Evolutionary conservation across 2,113 vertebrate species (phyloP).

Genomic region (Struthio camelus): DNA sequence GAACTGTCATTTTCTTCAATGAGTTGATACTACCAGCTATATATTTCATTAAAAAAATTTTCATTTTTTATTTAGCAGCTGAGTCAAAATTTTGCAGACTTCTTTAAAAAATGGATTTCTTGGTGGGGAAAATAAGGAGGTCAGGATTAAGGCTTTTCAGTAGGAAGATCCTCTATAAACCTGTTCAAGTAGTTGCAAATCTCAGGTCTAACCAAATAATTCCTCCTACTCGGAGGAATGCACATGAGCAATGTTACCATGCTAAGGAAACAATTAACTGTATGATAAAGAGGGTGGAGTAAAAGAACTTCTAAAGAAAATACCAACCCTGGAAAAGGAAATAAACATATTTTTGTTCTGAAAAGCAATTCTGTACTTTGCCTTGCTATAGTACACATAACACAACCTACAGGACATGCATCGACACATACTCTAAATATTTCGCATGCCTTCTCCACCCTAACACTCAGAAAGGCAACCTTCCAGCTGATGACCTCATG

Average conservation of each 20-base stretch:
- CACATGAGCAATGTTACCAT: neutral
- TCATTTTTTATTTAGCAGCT: neutral
- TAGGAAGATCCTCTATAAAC: neutral
- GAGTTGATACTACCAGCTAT: neutral
- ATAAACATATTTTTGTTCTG: neutral
- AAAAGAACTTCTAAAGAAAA: neutral
- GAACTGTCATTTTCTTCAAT: neutral
- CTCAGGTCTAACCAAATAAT: neutral
- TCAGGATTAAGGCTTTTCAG: neutral
- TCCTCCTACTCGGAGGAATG: neutral
- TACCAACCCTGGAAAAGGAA: neutral
- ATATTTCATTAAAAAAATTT: neutral
- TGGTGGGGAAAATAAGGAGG: neutral
- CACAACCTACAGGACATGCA: neutral
- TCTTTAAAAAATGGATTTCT: neutral
- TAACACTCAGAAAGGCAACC: neutral
- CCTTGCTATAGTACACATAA: neutral
- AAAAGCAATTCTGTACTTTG: neutral
- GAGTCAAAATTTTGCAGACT: neutral
- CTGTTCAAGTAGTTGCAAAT: neutral
- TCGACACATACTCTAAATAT: slow-evolving; percentile 20
- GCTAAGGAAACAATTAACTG: neutral
- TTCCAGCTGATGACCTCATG: neutral
- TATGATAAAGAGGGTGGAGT: neutral
- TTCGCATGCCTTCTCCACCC: slow-evolving; percentile 36